Evolutionary conservation across 2,888 invertebrate species (phyloP).

Genomic region (Agrochola circellaris): DNA sequence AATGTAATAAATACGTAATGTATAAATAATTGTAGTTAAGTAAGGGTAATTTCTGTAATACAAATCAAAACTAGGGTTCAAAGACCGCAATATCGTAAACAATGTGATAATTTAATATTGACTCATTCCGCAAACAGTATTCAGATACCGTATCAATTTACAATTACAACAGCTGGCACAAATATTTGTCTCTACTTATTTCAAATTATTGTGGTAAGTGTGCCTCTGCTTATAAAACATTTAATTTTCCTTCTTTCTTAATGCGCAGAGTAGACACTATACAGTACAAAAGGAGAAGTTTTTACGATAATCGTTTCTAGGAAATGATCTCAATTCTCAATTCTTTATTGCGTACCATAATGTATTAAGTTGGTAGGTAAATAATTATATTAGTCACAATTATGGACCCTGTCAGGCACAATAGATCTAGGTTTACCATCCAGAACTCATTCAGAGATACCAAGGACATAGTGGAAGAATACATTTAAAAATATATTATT

Average conservation of each 20-base stretch:
- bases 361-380: too few species aligned
- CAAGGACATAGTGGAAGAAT: neutral
- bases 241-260: neutral
- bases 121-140: conserved; percentile 40
- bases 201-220: neutral
- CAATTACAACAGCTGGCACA: conserved; percentile 7
- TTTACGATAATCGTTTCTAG: neutral
- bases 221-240: neutral
- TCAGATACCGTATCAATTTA: conserved; percentile 34
- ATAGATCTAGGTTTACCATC: neutral
- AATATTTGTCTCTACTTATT: neutral
- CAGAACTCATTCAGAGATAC: neutral
- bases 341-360: too few species aligned
- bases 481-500: neutral
- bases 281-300: neutral
- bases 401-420: too few species aligned
- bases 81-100: conserved; percentile 35
- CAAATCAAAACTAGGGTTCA: conserved; percentile 26
- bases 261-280: neutral
- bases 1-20: neutral
- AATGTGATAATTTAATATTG: conserved; percentile 36
- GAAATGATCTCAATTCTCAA: neutral
- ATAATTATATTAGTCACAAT: too few species aligned
- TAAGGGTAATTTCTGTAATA: conserved; percentile 4
- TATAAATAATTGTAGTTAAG: neutral